Conservation (phyloP, 2,888 invertebrate genomes). For the Cantharis rustica region DNA sequence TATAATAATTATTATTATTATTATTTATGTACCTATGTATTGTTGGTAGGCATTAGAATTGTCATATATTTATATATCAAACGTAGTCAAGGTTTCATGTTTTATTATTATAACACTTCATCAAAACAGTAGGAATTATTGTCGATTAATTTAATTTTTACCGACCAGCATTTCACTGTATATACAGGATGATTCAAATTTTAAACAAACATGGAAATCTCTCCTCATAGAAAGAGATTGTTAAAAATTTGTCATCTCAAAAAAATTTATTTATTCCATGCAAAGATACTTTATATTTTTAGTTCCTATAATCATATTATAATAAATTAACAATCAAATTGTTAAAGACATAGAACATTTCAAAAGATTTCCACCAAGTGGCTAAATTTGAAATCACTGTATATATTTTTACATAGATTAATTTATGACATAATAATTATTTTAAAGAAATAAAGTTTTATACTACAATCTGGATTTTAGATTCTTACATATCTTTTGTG, state of each 20-base stretch:
- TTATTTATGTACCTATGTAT: slow-evolving; percentile 51
- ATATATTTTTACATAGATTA: neutral
- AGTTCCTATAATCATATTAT: neutral
- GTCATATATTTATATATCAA: slow-evolving; percentile 34
- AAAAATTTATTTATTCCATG: neutral
- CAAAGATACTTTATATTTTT: neutral
- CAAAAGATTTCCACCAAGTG: neutral
- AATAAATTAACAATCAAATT: neutral
- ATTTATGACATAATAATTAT: neutral
- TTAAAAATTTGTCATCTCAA: neutral
- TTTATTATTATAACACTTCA: slow-evolving; percentile 43
- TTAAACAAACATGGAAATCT: neutral
- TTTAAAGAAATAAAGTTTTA: neutral
- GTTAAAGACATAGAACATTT: neutral
- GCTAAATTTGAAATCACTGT: neutral
- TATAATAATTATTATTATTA: slow-evolving; percentile 27
- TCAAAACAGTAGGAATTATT: neutral
- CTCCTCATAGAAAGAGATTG: neutral
- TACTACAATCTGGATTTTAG: slow-evolving; percentile 24
- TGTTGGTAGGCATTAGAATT: slow-evolving; percentile 40
- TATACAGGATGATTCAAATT: neutral
- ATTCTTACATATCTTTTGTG: slow-evolving; percentile 39
- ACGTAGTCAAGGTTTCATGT: slow-evolving; percentile 42
- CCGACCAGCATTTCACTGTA: neutral
- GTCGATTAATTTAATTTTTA: neutral